Base-by-base conservation (phyloP, 2,888 invertebrate species). In the Malacosoma neustria region DNA sequence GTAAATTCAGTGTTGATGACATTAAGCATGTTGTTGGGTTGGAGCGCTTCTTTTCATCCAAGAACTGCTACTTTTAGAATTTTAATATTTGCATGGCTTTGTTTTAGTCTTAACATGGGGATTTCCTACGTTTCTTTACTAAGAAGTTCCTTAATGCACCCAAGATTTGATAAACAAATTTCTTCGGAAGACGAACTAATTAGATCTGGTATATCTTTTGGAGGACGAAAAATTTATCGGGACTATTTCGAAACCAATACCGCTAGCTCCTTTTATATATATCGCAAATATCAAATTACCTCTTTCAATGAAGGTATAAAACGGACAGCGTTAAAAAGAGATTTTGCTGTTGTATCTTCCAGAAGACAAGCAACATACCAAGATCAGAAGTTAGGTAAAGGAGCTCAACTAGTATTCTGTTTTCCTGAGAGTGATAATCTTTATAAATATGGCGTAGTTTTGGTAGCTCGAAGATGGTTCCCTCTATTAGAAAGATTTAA, bases 91-190 rank as follows among this genome's bases (percentile, higher is more conserved):
- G 57, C 64, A 46, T 87, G 87, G 87, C 69, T 87, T 13, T 72
- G 72, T 55, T 87, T 85, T 57, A 79, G 84, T 46, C 64, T 85
- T 55, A 87, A 82, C 67, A 74, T 87, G 70, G 72, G 72, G 43
- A 84, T 86, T 52, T 76, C 81, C 32, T 87, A 86, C 61, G 84
- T 79, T 61, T 85, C 87, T 48, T 81, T 85, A 55, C 71, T 87
- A 40, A 72, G 86, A 61, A 84, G 72, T 59, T 87, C 84, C 61
- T 55, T 87, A 67, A 85, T 87, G 75, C 82, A 87, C 48, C 86
- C 87, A 44, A 70, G 85, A 58, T 86, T 73, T 55, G 81, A 79
- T 54, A 85, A 76, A 61, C 87, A 87, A 72, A 82, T 86, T 69
- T 72, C 72, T 46, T 74, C 57, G 42, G 80, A 80, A 57, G 49